Evolutionary conservation across 2,113 vertebrate species (phyloP), one percentile per base, ranked within the genome.

Genomic region (Pandion haliaetus): DNA sequence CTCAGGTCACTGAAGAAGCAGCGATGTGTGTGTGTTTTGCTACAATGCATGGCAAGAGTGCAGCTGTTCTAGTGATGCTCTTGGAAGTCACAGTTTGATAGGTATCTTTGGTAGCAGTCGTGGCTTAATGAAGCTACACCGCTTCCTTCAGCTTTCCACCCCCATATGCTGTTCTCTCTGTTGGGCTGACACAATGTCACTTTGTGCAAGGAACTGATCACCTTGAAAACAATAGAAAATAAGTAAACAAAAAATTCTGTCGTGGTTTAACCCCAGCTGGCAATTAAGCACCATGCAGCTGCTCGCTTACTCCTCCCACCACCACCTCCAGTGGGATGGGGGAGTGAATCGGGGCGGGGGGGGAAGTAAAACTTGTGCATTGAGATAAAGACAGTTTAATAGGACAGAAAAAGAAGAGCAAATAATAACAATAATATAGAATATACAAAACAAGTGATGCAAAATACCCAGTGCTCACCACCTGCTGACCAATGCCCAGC

Each of bases 41-140:
- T 72, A 14, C 29, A 52, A 8, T 42, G 23, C 7, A 2, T n/a
- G 25, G 20, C 50, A 67, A 62, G 61, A 67, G 14, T 58, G 32
- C 20, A 32, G 15, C 52, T 89, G 34, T 73, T 16, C 31, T 59
- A 45, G 55, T 55, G n/a, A 40, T 77, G 14, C 17, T 86, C 29
- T 57, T 86, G 16, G 29, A 91, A 92, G 42, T 59, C 32, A 8
- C 19, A 17, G 66, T 91, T 83, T 86, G 44, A 21, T 57, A 45
- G 32, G 8, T 2, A 4, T 36, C 47, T 59, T 38, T 42, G 66
- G 26, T 73, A 78, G 61, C 47, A 71, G 61, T 50, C 82, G 63
- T 14, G 17, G 23, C 29, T 76, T 76, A 49, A 55, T 0, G 1
- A 49, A 70, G 9, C 66, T 3, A 3, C 40, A 38, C 21, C 0